These are phyloP conservation scores for Syrmaticus mikado DNA, from an alignment of 2,113 vertebrate species.

Conservation along the genomic window DNA sequence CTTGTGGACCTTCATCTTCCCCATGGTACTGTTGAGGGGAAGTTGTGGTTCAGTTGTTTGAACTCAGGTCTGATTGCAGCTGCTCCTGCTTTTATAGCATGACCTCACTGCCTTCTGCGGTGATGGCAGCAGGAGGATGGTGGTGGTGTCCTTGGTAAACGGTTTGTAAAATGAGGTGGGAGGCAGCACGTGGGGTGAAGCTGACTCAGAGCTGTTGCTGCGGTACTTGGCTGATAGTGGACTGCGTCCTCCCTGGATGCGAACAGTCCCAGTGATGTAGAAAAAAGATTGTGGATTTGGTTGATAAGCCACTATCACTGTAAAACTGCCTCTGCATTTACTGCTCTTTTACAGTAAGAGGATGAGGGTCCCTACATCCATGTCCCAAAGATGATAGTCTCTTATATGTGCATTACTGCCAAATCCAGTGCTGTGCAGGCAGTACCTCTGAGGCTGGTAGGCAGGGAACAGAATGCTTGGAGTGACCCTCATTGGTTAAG, in stretches of 20 bases:
- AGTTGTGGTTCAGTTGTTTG: background rate
- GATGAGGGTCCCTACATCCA: background rate
- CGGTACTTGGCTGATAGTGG: accelerated
- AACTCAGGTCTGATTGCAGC: background rate
- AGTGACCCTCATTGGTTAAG: background rate
- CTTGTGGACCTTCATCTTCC: background rate
- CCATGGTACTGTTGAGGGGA: background rate
- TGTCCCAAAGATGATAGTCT: background rate
- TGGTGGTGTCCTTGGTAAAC: background rate
- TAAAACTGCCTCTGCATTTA: background rate
- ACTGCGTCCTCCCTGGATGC: background rate
- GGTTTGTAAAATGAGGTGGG: background rate
- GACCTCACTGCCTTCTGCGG: background rate
- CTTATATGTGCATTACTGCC: accelerated
- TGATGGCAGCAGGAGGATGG: background rate
- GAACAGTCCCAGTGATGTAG: background rate
- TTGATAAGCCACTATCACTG: background rate
- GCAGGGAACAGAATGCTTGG: background rate
- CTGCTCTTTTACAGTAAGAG: background rate
- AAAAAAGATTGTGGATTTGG: background rate
- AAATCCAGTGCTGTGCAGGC: accelerated
- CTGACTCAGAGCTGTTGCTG: background rate
- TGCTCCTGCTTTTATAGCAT: background rate
- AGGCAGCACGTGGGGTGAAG: background rate
- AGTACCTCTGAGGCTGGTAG: accelerated